Conservation (phyloP, 2,113 vertebrate genomes). For the Gallinago undulata region DNA sequence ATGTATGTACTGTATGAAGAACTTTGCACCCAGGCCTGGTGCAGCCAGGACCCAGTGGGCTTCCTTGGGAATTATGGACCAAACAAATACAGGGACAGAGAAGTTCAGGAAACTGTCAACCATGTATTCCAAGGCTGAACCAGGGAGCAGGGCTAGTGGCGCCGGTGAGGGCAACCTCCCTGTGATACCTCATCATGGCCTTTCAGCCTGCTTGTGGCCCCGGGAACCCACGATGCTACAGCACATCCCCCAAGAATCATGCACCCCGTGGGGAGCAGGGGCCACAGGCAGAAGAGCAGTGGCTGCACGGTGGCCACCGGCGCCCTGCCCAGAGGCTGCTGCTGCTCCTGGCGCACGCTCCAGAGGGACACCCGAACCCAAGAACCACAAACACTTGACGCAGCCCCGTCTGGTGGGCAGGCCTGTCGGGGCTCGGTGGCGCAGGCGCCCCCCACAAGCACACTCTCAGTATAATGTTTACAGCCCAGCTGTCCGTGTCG, state of each 20-base stretch:
- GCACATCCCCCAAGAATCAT: not conserved
- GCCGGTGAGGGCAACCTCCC: not conserved
- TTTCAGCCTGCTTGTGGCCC: not conserved
- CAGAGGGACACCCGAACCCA: not conserved
- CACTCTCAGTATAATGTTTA: conserved; percentile 90
- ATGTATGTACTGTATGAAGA: conserved; percentile 60
- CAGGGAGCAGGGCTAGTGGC: not conserved
- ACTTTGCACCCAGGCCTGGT: conserved; percentile 56
- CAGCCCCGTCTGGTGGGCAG: conserved; percentile 67
- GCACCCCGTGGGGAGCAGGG: not conserved
- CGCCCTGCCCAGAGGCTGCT: not conserved
- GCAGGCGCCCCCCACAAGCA: conserved; percentile 95
- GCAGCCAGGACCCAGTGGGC: conserved; percentile 26
- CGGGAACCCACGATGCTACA: not conserved
- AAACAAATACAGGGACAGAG: conserved; percentile 40
- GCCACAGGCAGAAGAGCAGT: not conserved
- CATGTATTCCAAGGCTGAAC: conserved; percentile 30
- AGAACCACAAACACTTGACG: conserved; percentile 65
- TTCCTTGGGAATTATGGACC: conserved; percentile 60
- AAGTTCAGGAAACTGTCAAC: conserved; percentile 53
- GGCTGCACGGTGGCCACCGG: rapidly evolving
- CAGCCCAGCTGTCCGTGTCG: conserved; percentile 84
- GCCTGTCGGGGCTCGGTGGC: conserved; percentile 79
- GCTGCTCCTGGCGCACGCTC: not conserved
- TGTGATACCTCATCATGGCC: not conserved